Percentiles rank a stretch among this genome's conserved stretches.
Evolutionary conservation across 2,888 invertebrate species (phyloP).

Genomic region (Tigriopus californicus): DNA sequence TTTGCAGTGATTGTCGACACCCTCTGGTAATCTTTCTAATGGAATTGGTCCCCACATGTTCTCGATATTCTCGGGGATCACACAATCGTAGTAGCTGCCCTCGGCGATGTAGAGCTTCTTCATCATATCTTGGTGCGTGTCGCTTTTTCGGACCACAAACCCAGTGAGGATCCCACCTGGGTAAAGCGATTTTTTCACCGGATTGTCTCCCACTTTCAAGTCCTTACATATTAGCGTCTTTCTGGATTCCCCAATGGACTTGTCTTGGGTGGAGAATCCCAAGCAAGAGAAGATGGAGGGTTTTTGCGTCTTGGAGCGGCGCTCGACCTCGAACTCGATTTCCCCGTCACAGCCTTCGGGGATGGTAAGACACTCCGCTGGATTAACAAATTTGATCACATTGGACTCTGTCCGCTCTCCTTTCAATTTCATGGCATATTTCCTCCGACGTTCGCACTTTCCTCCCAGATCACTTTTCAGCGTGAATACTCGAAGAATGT

Average conservation of each 20-base stretch:
- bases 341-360: neutral
- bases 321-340: neutral
- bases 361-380: neutral
- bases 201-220: no score
- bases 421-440: neutral
- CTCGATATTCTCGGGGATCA: constrained; percentile 9
- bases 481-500: neutral
- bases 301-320: neutral
- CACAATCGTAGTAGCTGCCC: constrained; percentile 4
- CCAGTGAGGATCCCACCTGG: no score
- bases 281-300: neutral
- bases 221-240: no score
- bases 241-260: neutral
- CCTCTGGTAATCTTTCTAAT: neutral
- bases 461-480: neutral
- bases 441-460: neutral
- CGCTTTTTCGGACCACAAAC: neutral
- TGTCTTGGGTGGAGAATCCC: neutral
- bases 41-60: constrained; percentile 13
- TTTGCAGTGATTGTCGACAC: constrained; percentile 5
- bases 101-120: neutral
- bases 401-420: neutral
- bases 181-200: no score
- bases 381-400: neutral
- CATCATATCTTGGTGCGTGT: neutral